Percentiles rank a stretch among this genome's conserved stretches.
These are phyloP conservation scores for Margarornis squamiger DNA, from an alignment of 2,797 vertebrate species.

Conservation along the genomic window DNA sequence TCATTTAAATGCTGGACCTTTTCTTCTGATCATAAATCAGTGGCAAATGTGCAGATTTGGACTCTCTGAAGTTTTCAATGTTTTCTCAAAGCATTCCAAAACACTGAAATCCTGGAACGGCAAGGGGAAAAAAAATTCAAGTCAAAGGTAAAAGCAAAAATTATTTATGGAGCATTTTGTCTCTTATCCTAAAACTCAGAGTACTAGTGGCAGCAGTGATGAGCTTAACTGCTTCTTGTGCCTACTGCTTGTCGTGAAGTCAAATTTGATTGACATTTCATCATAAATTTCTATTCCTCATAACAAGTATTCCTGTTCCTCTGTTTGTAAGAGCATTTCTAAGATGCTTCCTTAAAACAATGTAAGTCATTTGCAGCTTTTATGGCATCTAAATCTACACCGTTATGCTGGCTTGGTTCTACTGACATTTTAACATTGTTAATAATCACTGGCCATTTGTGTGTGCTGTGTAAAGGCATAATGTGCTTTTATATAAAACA, in stretches of 20 bases:
- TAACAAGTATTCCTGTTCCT: constrained; percentile 29
- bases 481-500: constrained; percentile 66
- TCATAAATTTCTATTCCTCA: constrained; percentile 14
- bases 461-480: constrained; percentile 46
- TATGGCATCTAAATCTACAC: constrained; percentile 45
- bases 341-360: constrained; percentile 44
- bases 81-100: constrained; percentile 38
- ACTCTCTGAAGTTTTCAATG: constrained; percentile 16
- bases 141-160: constrained; percentile 2
- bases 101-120: constrained; percentile 17
- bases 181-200: constrained; percentile 5
- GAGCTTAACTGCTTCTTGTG: neutral
- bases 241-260: constrained; percentile 11
- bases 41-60: neutral
- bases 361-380: constrained; percentile 56
- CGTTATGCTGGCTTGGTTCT: constrained; percentile 42
- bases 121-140: neutral
- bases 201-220: neutral
- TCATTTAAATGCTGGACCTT: constrained; percentile 11
- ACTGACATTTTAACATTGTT: constrained; percentile 58
- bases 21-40: neutral
- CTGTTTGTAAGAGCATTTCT: constrained; percentile 26
- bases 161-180: constrained; percentile 1
- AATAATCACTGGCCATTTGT: constrained; percentile 67
- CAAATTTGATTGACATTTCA: constrained; percentile 6